Evolutionary conservation across 53 echinoderm and acorn worm species (phyloP), one percentile per base, ranked within the genome.

Genomic region (Holothuria leucospilota): DNA sequence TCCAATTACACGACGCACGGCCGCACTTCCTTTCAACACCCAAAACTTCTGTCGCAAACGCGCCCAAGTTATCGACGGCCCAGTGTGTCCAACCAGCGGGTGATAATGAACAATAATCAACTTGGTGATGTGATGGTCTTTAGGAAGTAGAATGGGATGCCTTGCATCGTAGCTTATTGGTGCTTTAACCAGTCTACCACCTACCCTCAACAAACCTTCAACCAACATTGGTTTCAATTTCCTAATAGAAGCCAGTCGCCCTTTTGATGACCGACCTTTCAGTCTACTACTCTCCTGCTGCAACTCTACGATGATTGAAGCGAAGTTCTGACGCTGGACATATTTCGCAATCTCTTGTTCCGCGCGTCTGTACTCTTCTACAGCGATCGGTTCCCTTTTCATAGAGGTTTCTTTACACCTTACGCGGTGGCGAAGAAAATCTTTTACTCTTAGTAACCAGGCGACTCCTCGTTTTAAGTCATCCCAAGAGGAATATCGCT

Each of bases 401-500:
- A 39, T 39, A 4, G 9, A 42, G 42, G 73, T 18, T 16, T 73
- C 39, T 16, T 73, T 46, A 14, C 79, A 15, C 79, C n/a, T 34
- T 24, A 18, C 72, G 20, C 74, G 77, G 53, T 41, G 20, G 0
- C 68, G 12, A 24, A 78, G 52, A 29, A 30, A 88, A 11, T 34
- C 20, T 24, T 56, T 84, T 13, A 58, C 78, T 12, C 88, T 53
- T 23, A 92, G 85, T 61, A 92, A 8, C 92, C 92, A 92, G 7
- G 88, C 92, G 12, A 92, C 77, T 15, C 49, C 69, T n/a, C 24
- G 68, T 24, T 62, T 78, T 18, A 81, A 51, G 20, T 73, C 16
- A 49, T 71, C 69, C 91, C 82, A 90, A 39, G 91, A 58, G 24
- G 91, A 90, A 61, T 86, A 90, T 34, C 75, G 59, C 12, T 68